phyloP scores from a whole-genome alignment of 1,140 invertebrate species.

The Uloborus diversus region DNA sequence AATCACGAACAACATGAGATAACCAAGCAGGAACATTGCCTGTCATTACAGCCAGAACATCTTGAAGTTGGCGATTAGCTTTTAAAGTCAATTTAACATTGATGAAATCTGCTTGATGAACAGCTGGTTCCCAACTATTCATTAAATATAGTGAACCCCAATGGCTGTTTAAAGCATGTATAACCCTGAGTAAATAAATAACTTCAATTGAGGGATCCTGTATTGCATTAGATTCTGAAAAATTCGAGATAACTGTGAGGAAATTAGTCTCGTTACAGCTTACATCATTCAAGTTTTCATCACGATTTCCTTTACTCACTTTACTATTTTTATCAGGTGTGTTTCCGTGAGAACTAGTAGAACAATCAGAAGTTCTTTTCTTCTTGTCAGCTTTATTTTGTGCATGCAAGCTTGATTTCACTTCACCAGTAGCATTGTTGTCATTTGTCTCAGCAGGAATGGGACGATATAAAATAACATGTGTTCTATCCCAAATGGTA shows the following conservation, averaged over 20 bases:
- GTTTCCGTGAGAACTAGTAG: constrained; percentile 76
- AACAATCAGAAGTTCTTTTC: constrained; percentile 44
- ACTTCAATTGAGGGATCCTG: constrained; percentile 91
- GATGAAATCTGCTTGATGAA: constrained; percentile 71
- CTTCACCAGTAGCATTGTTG: background rate
- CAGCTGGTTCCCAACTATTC: constrained; percentile 59
- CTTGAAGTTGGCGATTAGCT: constrained; percentile 94
- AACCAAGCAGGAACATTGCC: constrained; percentile 96
- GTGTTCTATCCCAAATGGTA: constrained; percentile 96
- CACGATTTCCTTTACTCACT: constrained; percentile 75
- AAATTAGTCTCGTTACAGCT: no score
- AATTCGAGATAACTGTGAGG: constrained; percentile 72
- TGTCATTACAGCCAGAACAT: constrained; percentile 97
- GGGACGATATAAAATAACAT: constrained; percentile 78
- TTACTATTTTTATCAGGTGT: constrained; percentile 75
- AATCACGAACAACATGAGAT: constrained; percentile 90
- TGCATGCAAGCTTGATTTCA: background rate
- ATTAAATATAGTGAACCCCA: constrained; percentile 88
- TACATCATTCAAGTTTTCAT: constrained; percentile 81
- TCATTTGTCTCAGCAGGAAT: constrained; percentile 68
- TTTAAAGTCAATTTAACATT: constrained; percentile 91
- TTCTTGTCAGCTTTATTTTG: constrained; percentile 45
- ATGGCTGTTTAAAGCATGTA: constrained; percentile 90
- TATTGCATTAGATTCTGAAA: constrained; percentile 81
- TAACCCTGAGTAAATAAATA: constrained; percentile 85